Percentiles rank a stretch among this genome's conserved stretches.
phyloP scores from a whole-genome alignment of 2,797 vertebrate genomes.

The Falco peregrinus region DNA sequence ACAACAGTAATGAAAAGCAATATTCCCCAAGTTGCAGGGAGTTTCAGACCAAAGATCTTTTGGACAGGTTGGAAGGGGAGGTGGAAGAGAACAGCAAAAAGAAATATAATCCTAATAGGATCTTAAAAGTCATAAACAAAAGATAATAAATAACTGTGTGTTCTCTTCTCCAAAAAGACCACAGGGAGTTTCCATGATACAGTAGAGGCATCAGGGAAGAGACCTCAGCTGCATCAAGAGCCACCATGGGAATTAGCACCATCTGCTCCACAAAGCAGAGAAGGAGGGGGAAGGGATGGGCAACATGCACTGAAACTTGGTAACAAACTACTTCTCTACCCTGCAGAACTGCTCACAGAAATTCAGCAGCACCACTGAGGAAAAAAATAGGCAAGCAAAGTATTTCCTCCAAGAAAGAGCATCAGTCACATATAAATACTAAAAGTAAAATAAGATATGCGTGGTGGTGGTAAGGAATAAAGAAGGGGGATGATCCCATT shows the following conservation, averaged over 20 bases:
- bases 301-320: neutral
- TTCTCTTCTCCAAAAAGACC: constrained; percentile 14
- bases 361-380: neutral
- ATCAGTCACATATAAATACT: neutral
- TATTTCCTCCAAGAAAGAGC: neutral
- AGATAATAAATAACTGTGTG: constrained; percentile 8
- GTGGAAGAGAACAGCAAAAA: neutral
- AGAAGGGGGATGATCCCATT: neutral
- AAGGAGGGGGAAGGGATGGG: neutral
- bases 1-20: neutral
- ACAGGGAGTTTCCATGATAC: neutral
- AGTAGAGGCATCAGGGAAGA: constrained; percentile 37
- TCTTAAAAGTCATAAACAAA: constrained; percentile 55
- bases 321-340: neutral
- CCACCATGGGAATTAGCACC: constrained; percentile 25
- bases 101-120: constrained; percentile 41
- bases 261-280: constrained; percentile 32
- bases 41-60: neutral
- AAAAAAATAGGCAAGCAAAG: neutral
- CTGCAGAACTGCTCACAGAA: neutral
- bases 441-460: neutral
- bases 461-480: neutral
- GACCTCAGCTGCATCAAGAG: constrained; percentile 38
- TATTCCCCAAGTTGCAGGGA: neutral
- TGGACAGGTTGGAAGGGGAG: neutral